phyloP scores from a whole-genome alignment of 2,113 vertebrate genomes.

The Coregonus clupeaformis region DNA sequence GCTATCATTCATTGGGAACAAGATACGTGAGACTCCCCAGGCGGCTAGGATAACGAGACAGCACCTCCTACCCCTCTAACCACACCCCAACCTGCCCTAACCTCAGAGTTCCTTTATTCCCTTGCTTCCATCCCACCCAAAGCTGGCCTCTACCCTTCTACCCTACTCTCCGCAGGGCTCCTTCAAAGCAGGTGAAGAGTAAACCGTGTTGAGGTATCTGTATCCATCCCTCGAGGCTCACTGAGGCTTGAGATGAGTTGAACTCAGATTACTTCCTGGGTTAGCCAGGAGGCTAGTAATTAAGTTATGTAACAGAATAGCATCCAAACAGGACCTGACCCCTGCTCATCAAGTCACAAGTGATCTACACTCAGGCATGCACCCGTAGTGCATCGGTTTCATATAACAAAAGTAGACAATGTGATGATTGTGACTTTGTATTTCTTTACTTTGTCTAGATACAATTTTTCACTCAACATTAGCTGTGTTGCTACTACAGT shows the following conservation, averaged over 20 bases:
- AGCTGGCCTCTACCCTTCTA: too few relatives aligned
- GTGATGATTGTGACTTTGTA: too few relatives aligned
- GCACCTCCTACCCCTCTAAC: neutral
- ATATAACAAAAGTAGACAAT: too few relatives aligned
- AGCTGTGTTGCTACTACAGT: neutral
- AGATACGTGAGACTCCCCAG: constrained; percentile 53
- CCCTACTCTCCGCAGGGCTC: constrained; percentile 1
- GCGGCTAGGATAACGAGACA: constrained; percentile 46
- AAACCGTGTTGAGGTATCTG: neutral
- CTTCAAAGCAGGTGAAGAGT: constrained; percentile 21
- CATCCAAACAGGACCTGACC: constrained; percentile 58
- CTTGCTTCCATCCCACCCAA: too few relatives aligned
- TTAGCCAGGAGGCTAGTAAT: constrained; percentile 35
- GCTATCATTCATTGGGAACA: constrained; percentile 36
- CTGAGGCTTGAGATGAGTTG: neutral
- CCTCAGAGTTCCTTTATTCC: neutral
- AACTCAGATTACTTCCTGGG: neutral
- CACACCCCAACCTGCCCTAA: constrained; percentile 34
- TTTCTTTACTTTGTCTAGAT: too few relatives aligned
- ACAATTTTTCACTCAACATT: neutral
- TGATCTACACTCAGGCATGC: constrained; percentile 58
- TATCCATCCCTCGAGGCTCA: too few relatives aligned
- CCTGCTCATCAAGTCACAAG: constrained; percentile 52
- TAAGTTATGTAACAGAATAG: constrained; percentile 33
- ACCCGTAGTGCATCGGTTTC: constrained; percentile 34